Evolutionary conservation across 2,113 vertebrate species (phyloP).

Genomic region (Sander lucioperca): DNA sequence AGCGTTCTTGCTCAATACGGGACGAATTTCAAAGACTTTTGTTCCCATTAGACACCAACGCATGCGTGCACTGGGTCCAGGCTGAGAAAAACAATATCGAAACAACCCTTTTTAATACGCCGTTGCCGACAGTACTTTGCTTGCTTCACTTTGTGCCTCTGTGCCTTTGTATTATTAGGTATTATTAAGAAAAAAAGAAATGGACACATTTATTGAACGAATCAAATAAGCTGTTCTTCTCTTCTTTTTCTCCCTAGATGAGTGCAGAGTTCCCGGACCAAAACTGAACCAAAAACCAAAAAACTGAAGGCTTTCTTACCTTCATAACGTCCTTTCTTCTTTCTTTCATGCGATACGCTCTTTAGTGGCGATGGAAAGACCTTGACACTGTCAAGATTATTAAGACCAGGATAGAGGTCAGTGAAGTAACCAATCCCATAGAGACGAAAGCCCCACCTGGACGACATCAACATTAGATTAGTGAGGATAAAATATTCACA

Average conservation of each 20-base stretch:
- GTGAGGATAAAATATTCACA: background rate
- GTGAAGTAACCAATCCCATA: background rate
- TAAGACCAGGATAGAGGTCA: background rate
- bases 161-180: too few species aligned
- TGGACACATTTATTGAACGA: background rate
- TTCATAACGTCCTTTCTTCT: background rate
- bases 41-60: too few species aligned
- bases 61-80: too few species aligned
- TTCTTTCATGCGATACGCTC: background rate
- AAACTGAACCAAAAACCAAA: background rate
- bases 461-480: background rate
- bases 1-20: too few species aligned
- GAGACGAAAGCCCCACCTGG: background rate
- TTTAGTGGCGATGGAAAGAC: background rate
- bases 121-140: too few species aligned
- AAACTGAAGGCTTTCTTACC: background rate
- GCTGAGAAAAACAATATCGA: too few species aligned
- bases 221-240: background rate
- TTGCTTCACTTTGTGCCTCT: background rate
- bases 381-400: background rate
- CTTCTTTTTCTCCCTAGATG: constrained; percentile 16
- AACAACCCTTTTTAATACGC: too few species aligned
- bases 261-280: background rate
- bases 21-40: too few species aligned
- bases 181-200: too few species aligned